Percentiles rank a stretch among this genome's conserved stretches.
Conservation (phyloP, 2,888 invertebrate species). For the Dynastes hyllus region DNA sequence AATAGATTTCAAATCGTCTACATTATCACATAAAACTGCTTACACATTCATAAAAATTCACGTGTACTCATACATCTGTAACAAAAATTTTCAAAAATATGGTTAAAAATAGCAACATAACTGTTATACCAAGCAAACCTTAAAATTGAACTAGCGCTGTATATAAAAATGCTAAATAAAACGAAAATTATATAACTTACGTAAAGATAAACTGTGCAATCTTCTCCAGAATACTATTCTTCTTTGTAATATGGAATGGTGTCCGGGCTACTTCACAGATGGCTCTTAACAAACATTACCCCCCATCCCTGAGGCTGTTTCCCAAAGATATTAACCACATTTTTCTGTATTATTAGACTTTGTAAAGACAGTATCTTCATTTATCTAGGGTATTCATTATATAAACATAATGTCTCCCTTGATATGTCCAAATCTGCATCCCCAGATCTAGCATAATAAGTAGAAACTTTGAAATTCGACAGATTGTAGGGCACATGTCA, state of each 20-base stretch:
- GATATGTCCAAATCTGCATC: conserved; percentile 60
- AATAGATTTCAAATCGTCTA: too few relatives aligned
- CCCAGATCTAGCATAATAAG: conserved; percentile 59
- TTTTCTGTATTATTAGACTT: background rate
- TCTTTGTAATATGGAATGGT: conserved; percentile 64
- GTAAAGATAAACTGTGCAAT: conserved; percentile 68
- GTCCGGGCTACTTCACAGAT: conserved; percentile 66
- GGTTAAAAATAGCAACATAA: too few relatives aligned
- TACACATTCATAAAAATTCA: too few relatives aligned
- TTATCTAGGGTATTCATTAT: conserved; percentile 61
- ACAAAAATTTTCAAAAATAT: too few relatives aligned
- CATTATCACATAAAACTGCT: too few relatives aligned
- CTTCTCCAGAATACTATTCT: conserved; percentile 69
- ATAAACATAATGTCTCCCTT: conserved; percentile 62
- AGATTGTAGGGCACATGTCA: conserved; percentile 63
- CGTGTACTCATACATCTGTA: too few relatives aligned
- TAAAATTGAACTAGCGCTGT: too few relatives aligned
- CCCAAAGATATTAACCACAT: too few relatives aligned
- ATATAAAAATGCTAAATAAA: too few relatives aligned
- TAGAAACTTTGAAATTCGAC: conserved; percentile 60
- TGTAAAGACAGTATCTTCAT: conserved; percentile 55
- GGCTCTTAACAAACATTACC: conserved; percentile 63
- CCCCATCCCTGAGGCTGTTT: conserved; percentile 62
- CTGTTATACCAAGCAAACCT: too few relatives aligned
- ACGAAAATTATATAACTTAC: conserved; percentile 58